Conservation (phyloP, 2,888 invertebrate genomes). For the Noctuana brunneofusca region DNA sequence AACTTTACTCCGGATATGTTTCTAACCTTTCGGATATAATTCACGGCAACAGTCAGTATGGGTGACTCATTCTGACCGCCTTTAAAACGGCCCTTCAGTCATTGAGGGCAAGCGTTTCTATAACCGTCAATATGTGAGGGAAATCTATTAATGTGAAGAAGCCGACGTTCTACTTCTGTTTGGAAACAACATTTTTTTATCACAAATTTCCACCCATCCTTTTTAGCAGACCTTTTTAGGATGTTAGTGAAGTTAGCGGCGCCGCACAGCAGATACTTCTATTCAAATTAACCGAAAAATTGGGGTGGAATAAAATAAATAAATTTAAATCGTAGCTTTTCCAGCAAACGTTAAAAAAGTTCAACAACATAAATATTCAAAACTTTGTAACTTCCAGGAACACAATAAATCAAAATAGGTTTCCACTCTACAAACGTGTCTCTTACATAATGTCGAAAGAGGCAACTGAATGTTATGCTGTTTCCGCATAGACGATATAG, state of each 20-base stretch:
- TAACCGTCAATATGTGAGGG: slow-evolving; percentile 37
- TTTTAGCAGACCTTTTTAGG: too few relatives aligned
- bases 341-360: not conserved
- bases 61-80: slow-evolving; percentile 35
- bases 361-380: not conserved
- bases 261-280: too few relatives aligned
- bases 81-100: slow-evolving; percentile 39
- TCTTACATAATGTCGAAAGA: slow-evolving; percentile 50
- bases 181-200: too few relatives aligned
- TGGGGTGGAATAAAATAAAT: not conserved
- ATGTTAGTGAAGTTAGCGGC: too few relatives aligned
- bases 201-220: too few relatives aligned
- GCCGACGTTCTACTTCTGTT: slow-evolving; percentile 13
- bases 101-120: slow-evolving; percentile 35
- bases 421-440: slow-evolving; percentile 11
- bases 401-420: slow-evolving; percentile 14
- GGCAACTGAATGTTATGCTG: slow-evolving; percentile 46
- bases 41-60: slow-evolving; percentile 15
- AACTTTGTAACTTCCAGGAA: not conserved
- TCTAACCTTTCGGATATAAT: slow-evolving; percentile 21
- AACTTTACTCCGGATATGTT: slow-evolving; percentile 28
- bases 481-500: slow-evolving; percentile 54
- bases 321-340: too few relatives aligned
- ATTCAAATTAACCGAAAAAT: too few relatives aligned
- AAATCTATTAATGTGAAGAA: slow-evolving; percentile 25